Conservation (phyloP, 2,797 vertebrate genomes). For the Myotis myotis region DNA sequence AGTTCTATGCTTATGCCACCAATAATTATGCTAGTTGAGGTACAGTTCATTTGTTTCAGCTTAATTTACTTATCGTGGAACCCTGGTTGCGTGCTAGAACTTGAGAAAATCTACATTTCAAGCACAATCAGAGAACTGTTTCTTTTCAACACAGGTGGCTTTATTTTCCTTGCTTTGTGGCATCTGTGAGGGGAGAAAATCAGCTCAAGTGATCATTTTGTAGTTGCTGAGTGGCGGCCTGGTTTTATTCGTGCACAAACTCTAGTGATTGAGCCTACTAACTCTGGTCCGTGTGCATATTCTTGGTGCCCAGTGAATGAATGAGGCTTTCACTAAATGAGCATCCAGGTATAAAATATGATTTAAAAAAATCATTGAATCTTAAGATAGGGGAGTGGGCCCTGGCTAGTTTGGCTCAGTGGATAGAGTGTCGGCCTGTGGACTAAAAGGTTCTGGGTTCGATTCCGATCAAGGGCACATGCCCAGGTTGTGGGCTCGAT, state of each 20-base stretch:
- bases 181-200: not conserved
- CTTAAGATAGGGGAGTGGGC: not conserved
- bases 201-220: not conserved
- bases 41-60: not conserved
- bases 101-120: not conserved
- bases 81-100: not conserved
- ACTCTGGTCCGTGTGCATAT: not conserved
- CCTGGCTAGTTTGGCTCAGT: no score
- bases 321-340: not conserved
- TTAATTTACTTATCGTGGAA: not conserved
- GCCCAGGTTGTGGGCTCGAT: no score
- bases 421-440: no score
- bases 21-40: not conserved
- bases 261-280: not conserved
- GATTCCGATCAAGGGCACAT: no score
- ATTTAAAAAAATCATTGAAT: not conserved
- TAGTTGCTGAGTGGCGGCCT: not conserved
- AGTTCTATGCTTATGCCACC: not conserved
- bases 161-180: not conserved
- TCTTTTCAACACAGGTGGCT: not conserved
- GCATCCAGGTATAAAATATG: not conserved
- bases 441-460: no score
- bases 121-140: not conserved
- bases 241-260: not conserved
- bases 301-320: not conserved